Evolutionary conservation across 1,140 invertebrate species (phyloP).

Genomic region (Pogonomyrmex californicus): DNA sequence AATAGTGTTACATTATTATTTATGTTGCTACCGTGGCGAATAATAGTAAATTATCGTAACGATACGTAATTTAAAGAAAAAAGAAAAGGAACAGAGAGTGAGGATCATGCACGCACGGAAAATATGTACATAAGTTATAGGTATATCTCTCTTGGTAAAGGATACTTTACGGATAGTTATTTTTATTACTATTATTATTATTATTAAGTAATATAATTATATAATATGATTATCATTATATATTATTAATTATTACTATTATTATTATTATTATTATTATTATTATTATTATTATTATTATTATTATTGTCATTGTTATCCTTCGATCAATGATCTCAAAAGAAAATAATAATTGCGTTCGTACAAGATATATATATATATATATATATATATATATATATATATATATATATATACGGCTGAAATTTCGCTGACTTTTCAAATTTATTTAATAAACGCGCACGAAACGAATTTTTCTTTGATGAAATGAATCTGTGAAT

Average conservation of each 20-base stretch:
- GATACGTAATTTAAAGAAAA: slow-evolving; percentile 80
- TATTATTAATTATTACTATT: slow-evolving; percentile 78
- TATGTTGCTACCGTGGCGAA: slow-evolving; percentile 82
- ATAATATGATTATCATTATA: slow-evolving; percentile 77
- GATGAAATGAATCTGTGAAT: neutral
- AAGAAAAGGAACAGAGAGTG: slow-evolving; percentile 53
- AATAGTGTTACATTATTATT: slow-evolving; percentile 84
- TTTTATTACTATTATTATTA: slow-evolving; percentile 81
- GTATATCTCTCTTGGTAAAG: slow-evolving; percentile 83
- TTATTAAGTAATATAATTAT: slow-evolving; percentile 74
- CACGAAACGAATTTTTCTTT: slow-evolving; percentile 43
- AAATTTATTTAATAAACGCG: slow-evolving; percentile 52
- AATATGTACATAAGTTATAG: slow-evolving; percentile 83
- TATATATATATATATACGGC: neutral
- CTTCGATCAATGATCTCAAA: slow-evolving; percentile 85
- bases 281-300: slow-evolving; percentile 80
- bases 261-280: slow-evolving; percentile 79
- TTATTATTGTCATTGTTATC: slow-evolving; percentile 81
- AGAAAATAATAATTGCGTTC: slow-evolving; percentile 71
- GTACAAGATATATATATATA: no score
- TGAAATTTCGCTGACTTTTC: slow-evolving; percentile 55
- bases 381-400: no score
- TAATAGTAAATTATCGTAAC: slow-evolving; percentile 82
- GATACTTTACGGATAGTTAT: slow-evolving; percentile 84
- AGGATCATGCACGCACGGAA: slow-evolving; percentile 54